Evolutionary conservation across 2,113 vertebrate species (phyloP).

Genomic region (Podarcis raffonei): DNA sequence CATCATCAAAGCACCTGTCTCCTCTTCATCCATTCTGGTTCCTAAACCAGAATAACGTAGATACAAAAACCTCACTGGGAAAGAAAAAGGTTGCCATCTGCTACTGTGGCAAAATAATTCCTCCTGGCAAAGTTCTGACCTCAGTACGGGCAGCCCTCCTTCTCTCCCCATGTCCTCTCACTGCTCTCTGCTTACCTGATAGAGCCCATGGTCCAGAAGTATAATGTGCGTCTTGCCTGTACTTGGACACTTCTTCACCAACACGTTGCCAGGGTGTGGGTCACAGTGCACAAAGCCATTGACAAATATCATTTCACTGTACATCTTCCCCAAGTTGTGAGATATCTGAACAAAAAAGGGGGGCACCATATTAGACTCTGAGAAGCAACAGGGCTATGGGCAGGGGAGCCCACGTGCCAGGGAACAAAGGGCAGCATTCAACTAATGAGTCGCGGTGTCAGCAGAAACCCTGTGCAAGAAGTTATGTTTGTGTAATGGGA

Average conservation of each 20-base stretch:
- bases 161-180: background rate
- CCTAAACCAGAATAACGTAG: background rate
- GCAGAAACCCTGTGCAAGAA: background rate
- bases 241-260: constrained; percentile 84
- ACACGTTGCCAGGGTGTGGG: constrained; percentile 93
- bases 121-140: too few relatives aligned
- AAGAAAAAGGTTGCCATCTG: too few relatives aligned
- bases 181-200: constrained; percentile 84
- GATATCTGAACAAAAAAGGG: constrained; percentile 83
- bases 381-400: background rate
- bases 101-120: background rate
- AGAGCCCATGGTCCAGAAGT: constrained; percentile 94
- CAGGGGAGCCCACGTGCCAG: background rate
- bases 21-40: background rate
- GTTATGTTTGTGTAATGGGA: too few relatives aligned
- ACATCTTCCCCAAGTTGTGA: constrained; percentile 89
- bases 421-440: background rate
- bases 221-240: constrained; percentile 86
- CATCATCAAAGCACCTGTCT: background rate
- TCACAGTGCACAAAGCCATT: constrained; percentile 98
- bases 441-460: background rate
- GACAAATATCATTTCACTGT: constrained; percentile 98
- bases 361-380: background rate
- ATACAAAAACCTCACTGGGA: background rate
- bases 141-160: background rate